Percentiles rank a stretch among this genome's conserved stretches.
phyloP scores from a whole-genome alignment of 2,797 vertebrate genomes.

The Enteromius treurensis region DNA sequence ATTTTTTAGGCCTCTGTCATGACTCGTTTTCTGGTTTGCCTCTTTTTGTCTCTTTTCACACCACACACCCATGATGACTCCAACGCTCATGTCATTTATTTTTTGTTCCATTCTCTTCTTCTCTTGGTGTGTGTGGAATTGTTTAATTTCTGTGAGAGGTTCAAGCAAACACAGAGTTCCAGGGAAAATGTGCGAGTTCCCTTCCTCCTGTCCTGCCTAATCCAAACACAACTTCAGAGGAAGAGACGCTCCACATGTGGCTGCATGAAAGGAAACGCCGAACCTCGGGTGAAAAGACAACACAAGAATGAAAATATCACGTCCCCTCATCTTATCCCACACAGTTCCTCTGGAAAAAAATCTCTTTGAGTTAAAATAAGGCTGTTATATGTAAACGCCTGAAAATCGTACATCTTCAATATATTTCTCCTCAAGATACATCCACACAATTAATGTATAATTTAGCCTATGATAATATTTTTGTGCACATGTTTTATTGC shows the following conservation, averaged over 20 bases:
- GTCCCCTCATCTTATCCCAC: slow-evolving; percentile 57
- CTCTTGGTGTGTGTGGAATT: slow-evolving; percentile 38
- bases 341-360: slow-evolving; percentile 58
- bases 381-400: slow-evolving; percentile 60
- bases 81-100: neutral
- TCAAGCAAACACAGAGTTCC: slow-evolving; percentile 61
- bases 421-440: slow-evolving; percentile 17
- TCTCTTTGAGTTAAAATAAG: slow-evolving; percentile 60
- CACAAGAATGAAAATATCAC: slow-evolving; percentile 58
- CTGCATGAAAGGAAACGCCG: slow-evolving; percentile 65
- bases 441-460: slow-evolving; percentile 22
- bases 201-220: slow-evolving; percentile 68
- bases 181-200: slow-evolving; percentile 63
- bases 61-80: slow-evolving; percentile 1
- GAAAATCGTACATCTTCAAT: slow-evolving; percentile 35
- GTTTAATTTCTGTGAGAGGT: slow-evolving; percentile 55
- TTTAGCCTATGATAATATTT: neutral
- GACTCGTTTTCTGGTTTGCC: neutral
- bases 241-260: slow-evolving; percentile 68
- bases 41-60: neutral
- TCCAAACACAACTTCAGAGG: slow-evolving; percentile 75
- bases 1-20: neutral
- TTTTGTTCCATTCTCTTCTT: neutral
- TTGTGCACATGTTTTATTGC: neutral
- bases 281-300: slow-evolving; percentile 69